A percentile compares a stretch with the other conserved stretches of the same genome.
These are phyloP conservation scores for Anagrus nilaparvatae DNA, from an alignment of 1,140 invertebrate genomes.

Conservation along the genomic window DNA sequence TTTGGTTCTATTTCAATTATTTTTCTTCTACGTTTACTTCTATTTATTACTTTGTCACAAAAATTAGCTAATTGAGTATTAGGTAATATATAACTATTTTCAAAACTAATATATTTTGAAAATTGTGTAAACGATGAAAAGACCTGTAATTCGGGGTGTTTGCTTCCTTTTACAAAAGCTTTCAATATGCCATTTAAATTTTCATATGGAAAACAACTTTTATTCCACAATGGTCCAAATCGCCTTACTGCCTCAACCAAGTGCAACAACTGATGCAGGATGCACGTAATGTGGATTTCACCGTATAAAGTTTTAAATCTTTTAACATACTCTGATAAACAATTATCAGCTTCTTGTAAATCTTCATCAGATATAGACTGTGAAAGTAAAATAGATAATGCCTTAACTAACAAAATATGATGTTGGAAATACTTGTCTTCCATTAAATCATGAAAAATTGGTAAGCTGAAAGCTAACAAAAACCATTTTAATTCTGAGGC, in stretches of 20 bases:
- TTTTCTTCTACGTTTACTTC: background rate
- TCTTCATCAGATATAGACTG: background rate
- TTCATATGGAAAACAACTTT: constrained; percentile 18
- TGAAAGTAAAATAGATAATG: background rate
- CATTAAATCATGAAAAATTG: constrained; percentile 7
- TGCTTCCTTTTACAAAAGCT: constrained; percentile 9
- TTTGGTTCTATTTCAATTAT: too few species aligned
- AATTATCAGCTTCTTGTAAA: background rate
- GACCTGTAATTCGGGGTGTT: constrained; percentile 11
- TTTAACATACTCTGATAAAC: constrained; percentile 12
- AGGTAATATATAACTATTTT: background rate
- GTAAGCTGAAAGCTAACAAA: constrained; percentile 8
- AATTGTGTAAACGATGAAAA: background rate
- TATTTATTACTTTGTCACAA: background rate
- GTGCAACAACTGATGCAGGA: constrained; percentile 19
- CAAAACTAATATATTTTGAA: too few species aligned
- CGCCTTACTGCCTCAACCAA: constrained; percentile 15
- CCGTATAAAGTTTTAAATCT: constrained; percentile 16
- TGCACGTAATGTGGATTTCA: constrained; percentile 10
- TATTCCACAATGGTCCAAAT: constrained; percentile 17
- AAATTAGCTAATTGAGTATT: background rate
- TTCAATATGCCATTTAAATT: constrained; percentile 15
- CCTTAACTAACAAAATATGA: constrained; percentile 1
- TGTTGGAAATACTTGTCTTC: too few species aligned
- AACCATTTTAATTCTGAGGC: constrained; percentile 11